These are phyloP conservation scores for Drosophila kepulauana DNA, from an alignment of 1,140 invertebrate genomes.

Conservation along the genomic window DNA sequence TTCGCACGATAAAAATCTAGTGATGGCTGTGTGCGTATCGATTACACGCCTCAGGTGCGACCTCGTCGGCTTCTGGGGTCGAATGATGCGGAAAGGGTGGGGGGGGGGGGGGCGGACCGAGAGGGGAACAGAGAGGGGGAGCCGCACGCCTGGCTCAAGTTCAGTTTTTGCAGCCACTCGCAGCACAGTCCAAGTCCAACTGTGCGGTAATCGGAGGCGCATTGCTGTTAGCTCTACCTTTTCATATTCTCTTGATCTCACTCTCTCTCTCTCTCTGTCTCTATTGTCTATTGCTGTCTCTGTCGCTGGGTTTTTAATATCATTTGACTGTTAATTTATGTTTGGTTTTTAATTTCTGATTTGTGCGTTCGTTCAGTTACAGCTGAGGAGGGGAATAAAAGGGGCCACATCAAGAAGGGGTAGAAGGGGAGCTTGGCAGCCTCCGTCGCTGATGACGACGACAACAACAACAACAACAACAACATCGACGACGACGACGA, in stretches of 20 bases:
- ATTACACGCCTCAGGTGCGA: slow-evolving; percentile 81
- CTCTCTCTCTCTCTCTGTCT: slow-evolving; percentile 23
- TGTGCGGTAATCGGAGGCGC: slow-evolving; percentile 65
- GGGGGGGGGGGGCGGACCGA: background rate
- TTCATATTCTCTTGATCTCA: slow-evolving; percentile 27
- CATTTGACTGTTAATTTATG: slow-evolving; percentile 84
- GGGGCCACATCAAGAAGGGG: background rate
- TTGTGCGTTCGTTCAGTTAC: slow-evolving; percentile 75
- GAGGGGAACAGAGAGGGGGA: slow-evolving; percentile 9
- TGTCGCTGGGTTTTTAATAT: slow-evolving; percentile 72
- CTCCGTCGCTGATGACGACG: slow-evolving; percentile 34
- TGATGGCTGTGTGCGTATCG: slow-evolving; percentile 65
- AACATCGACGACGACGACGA: slow-evolving; percentile 22
- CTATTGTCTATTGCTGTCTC: slow-evolving; percentile 33
- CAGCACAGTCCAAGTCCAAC: slow-evolving; percentile 45
- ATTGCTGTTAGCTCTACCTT: slow-evolving; percentile 48
- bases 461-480: slow-evolving; percentile 36
- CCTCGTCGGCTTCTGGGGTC: slow-evolving; percentile 55
- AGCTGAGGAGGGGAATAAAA: slow-evolving; percentile 29
- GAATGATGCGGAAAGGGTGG: background rate
- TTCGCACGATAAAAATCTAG: slow-evolving; percentile 79
- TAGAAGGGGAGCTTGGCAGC: slow-evolving; percentile 21
- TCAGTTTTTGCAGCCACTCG: slow-evolving; percentile 63
- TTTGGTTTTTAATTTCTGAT: slow-evolving; percentile 84
- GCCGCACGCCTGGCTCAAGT: slow-evolving; percentile 72